Evolutionary conservation across 2,797 vertebrate species (phyloP).

Genomic region (Alosa sapidissima): DNA sequence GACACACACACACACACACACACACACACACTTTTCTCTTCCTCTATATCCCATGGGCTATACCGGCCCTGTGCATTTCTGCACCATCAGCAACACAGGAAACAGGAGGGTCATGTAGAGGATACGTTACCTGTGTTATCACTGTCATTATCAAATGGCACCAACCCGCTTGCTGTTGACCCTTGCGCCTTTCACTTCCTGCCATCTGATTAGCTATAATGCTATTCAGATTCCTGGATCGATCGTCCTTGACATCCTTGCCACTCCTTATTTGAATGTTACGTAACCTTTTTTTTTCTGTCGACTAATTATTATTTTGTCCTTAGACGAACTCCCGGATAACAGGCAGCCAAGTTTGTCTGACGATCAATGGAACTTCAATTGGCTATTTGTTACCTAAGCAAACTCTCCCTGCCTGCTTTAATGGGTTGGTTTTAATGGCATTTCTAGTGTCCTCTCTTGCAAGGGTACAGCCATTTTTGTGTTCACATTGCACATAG

Average conservation of each 20-base stretch:
- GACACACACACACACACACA: too few species aligned
- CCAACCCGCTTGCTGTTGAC: background rate
- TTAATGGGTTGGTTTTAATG: conserved; percentile 52
- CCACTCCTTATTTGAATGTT: conserved; percentile 31
- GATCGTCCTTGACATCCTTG: conserved; percentile 31
- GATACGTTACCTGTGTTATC: background rate
- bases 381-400: conserved; percentile 60
- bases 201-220: background rate
- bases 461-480: conserved; percentile 63
- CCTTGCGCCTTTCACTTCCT: background rate
- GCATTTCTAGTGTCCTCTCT: conserved; percentile 58
- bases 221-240: conserved; percentile 46
- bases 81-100: background rate
- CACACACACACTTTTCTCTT: background rate
- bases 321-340: conserved; percentile 56
- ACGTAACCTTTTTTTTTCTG: conserved; percentile 44
- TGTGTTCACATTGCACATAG: conserved; percentile 34
- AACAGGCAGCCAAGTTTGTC: conserved; percentile 45
- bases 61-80: background rate
- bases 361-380: conserved; percentile 64
- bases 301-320: conserved; percentile 53
- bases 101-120: conserved; percentile 5
- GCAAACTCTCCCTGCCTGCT: conserved; percentile 42
- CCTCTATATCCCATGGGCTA: background rate
- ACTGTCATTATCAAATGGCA: background rate